Base-by-base conservation (phyloP, 2,888 invertebrate species). In the Halictus quadricinctus region DNA sequence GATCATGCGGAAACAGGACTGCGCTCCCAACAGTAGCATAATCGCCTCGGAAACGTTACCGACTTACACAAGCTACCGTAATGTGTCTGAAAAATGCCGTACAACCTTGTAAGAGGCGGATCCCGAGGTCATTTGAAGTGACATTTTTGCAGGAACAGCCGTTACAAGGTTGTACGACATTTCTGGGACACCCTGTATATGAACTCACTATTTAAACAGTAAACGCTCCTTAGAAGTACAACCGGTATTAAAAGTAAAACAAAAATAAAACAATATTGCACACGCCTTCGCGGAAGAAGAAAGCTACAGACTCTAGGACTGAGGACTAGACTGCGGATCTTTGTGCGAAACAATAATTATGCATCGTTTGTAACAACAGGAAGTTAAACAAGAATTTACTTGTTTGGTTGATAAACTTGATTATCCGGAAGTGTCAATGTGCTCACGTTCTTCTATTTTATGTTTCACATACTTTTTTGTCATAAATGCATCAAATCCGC, bases 211-310 rank as follows among this genome's bases (percentile, higher is more conserved):
- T 64, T 15, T 41, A 69, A 36, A 70, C 13, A 41, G n/a, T 41
- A 69, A 69, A 69, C 10, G 41, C 69, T 21, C 18, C 41, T 4
- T 69, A 41, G 29, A 7, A 64, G 66, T 41, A 66, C 36, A n/a
- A 70, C 13, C n/a, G n/a, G 43, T 41, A 21, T 43, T n/a, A n/a
- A 43, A 12, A 6, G n/a, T 2, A 29, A 66, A 66, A 66, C 2
- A 70, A 70, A 70, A 4, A n/a, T 18, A 6, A n/a, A 21, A 43
- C 43, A 41, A 70, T 13, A 70, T 12, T 43, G 43, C 70, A 70
- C 70, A 70, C 70, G 70, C 21, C 70, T n/a, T 43, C 12, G 36
- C 21, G 15, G 29, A 64, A 69, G 70, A 70, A 70, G 43, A 43
- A 70, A 43, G 43, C 70, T 70, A 43, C 12, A 70, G 70, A 43